Evolutionary conservation across 2,797 vertebrate species (phyloP), one percentile per base, ranked within the genome.

Genomic region (Peromyscus nudipes): DNA sequence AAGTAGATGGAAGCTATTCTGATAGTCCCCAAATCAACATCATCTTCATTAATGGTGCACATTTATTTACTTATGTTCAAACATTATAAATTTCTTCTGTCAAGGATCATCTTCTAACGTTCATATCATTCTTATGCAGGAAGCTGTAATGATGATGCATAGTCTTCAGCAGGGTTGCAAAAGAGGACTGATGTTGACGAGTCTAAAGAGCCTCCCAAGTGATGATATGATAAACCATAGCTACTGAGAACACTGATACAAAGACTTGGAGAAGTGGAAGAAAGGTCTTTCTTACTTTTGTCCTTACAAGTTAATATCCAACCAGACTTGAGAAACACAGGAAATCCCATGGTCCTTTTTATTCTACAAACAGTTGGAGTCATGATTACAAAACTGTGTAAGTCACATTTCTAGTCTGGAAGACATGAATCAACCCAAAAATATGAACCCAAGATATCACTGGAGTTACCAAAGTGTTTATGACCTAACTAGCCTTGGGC

Each of bases 271-370:
- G 2, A 37, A 4, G 0, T 11, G 19, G 65, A 23, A 34, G 16
- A 40, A 67, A 52, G 64, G 34, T 69, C 49, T 76, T 87, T 27
- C 40, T 77, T 9, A 62, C 13, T 43, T 80, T 79, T 87, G 31
- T 34, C 37, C 90, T 55, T n/a, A 87, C 1, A 60, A 27, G 4
- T 89, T 69, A 94, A 62, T 27, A 87, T 10, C 12, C 40, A 81
- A 67, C 10, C 65, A 97, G 73, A 82, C 25, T 73, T 89, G 29
- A 91, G 34, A 96, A 93, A 1, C 19, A 52, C 23, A 83, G 85
- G 60, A 92, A 73, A 52, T 52, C 65, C 62, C 52, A 60, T 17
- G 17, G 31, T 16, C 23, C 4, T 27, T 40, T 94, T 95, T 96
- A 64, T 43, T 40, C 77, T 55, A 76, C 55, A 62, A 89, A 75